These are phyloP conservation scores for Cyprinella venusta DNA, from an alignment of 2,797 vertebrate genomes.

Conservation along the genomic window DNA sequence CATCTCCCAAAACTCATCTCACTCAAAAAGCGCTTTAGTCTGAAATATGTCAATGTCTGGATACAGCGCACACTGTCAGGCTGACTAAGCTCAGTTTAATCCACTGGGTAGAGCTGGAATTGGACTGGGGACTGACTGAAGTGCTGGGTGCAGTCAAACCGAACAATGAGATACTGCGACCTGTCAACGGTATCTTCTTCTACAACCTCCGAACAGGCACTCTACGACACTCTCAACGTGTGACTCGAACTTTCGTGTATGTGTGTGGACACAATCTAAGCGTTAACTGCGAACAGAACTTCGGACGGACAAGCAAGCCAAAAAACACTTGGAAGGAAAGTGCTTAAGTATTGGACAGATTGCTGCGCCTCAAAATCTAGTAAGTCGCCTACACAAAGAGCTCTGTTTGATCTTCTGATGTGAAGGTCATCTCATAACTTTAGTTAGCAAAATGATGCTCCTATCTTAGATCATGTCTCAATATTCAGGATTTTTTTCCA, in stretches of 20 bases:
- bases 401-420: background rate
- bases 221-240: conserved; percentile 1
- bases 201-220: conserved; percentile 32
- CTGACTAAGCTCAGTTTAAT: conserved; percentile 61
- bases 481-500: background rate
- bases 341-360: background rate
- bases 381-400: background rate
- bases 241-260: conserved; percentile 3
- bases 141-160: conserved; percentile 56
- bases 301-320: background rate
- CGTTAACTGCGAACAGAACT: conserved; percentile 14
- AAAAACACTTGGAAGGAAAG: conserved; percentile 22
- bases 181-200: conserved; percentile 31
- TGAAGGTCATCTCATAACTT: conserved; percentile 12
- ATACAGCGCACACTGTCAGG: conserved; percentile 25
- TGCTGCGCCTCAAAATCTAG: background rate
- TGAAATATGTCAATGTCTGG: conserved; percentile 51
- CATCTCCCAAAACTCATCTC: conserved; percentile 48
- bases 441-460: background rate
- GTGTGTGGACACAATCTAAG: conserved; percentile 9
- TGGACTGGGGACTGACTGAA: conserved; percentile 56
- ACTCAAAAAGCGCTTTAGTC: conserved; percentile 45
- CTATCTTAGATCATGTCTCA: conserved; percentile 3
- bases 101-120: conserved; percentile 62
- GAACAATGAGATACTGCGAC: conserved; percentile 49